These are phyloP conservation scores for Allophyes oxyacanthae DNA, from an alignment of 2,888 invertebrate species.

Conservation along the genomic window DNA sequence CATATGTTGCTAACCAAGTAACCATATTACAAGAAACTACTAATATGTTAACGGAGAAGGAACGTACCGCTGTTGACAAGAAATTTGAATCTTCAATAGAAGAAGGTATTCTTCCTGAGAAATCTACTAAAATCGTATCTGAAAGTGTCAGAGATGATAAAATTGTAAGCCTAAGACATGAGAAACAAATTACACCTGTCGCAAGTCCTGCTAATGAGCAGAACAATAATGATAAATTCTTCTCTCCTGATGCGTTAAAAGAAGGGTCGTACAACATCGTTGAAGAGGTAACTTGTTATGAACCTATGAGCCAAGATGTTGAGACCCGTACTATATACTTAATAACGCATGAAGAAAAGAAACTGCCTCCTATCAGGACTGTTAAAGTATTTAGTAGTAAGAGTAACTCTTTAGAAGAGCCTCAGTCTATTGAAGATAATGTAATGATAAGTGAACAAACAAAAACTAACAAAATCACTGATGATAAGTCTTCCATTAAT, in stretches of 20 bases:
- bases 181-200: constrained; percentile 41
- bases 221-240: constrained; percentile 82
- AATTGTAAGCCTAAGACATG: constrained; percentile 12
- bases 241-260: constrained; percentile 66
- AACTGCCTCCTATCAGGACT: constrained; percentile 90
- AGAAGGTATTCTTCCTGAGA: constrained; percentile 14
- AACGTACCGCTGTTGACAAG: constrained; percentile 25
- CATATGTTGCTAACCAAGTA: constrained; percentile 80
- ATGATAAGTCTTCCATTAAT: constrained; percentile 67
- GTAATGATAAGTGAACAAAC: constrained; percentile 47
- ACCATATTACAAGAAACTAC: constrained; percentile 75
- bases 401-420: constrained; percentile 87
- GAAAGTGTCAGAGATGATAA: constrained; percentile 6
- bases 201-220: constrained; percentile 70
- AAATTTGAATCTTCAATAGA: constrained; percentile 38
- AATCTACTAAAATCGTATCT: constrained; percentile 6
- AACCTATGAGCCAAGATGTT: constrained; percentile 69
- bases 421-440: constrained; percentile 55
- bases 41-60: constrained; percentile 52
- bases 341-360: constrained; percentile 93
- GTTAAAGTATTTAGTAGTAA: constrained; percentile 89
- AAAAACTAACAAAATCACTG: constrained; percentile 67
- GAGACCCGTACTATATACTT: constrained; percentile 89
- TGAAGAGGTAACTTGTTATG: constrained; percentile 73
- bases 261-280: constrained; percentile 72